Conservation (phyloP, 2,113 vertebrate species). For the Picathartes gymnocephalus region DNA sequence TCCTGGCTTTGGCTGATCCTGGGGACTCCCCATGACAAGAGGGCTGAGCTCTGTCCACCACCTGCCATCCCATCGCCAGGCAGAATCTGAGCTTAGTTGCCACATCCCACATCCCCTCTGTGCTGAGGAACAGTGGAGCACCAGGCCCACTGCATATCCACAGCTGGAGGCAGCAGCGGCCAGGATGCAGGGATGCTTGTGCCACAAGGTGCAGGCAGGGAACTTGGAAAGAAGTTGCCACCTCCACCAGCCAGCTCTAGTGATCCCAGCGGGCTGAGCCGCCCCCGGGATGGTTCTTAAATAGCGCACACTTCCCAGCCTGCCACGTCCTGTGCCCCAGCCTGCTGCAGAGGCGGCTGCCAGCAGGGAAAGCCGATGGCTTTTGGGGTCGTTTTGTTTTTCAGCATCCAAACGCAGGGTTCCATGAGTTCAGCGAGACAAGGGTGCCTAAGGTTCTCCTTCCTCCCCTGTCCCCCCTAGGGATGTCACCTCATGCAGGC, state of each 20-base stretch:
- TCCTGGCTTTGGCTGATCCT: not conserved
- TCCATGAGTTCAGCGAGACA: not conserved
- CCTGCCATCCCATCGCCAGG: not conserved
- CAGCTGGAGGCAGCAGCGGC: not conserved
- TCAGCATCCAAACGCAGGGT: not conserved
- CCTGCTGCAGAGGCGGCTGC: not conserved
- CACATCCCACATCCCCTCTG: not conserved
- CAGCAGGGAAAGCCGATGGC: not conserved
- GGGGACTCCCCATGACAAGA: rapidly evolving
- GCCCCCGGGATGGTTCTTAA: not conserved
- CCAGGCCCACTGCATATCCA: not conserved
- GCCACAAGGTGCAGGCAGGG: not conserved
- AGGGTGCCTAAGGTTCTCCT: not conserved
- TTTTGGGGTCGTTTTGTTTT: not conserved
- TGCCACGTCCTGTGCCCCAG: not conserved
- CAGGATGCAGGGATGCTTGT: not conserved
- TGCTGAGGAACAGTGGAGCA: rapidly evolving
- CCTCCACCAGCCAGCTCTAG: not conserved
- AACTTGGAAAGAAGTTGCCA: not conserved
- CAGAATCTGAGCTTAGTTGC: not conserved
- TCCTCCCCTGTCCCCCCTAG: not conserved
- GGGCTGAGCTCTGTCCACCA: not conserved
- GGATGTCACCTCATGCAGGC: rapidly evolving
- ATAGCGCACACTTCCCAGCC: not conserved
- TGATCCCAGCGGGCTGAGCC: not conserved